Conservation (phyloP, 1,140 invertebrate species). For the Aphaenogaster ashmeadi region DNA sequence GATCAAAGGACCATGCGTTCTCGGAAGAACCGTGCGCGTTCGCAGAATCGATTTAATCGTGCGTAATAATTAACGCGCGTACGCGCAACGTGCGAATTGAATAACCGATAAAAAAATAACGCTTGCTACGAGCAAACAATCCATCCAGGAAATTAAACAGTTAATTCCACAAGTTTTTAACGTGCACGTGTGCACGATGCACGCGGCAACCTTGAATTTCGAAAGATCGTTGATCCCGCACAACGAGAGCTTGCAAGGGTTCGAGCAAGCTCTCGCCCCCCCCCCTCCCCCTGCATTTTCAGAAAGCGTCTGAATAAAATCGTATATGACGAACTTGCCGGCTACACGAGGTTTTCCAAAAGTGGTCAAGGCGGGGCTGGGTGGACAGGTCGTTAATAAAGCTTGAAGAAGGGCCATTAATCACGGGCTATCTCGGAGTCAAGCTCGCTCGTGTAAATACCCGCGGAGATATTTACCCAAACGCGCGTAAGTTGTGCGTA, state of each 20-base stretch:
- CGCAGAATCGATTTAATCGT: slow-evolving; percentile 35
- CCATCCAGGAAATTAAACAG: neutral
- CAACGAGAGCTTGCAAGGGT: neutral
- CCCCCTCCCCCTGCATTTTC: neutral
- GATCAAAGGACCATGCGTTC: slow-evolving; percentile 20
- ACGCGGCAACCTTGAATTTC: neutral
- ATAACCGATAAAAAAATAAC: slow-evolving; percentile 9
- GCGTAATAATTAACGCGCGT: slow-evolving; percentile 19
- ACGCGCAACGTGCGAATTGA: neutral
- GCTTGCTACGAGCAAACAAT: neutral
- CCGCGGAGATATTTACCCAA: slow-evolving; percentile 77
- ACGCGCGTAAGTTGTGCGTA: slow-evolving; percentile 71
- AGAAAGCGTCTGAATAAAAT: slow-evolving; percentile 58
- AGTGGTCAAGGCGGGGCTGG: slow-evolving; percentile 51
- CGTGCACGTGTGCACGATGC: neutral
- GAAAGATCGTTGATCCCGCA: neutral
- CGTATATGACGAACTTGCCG: slow-evolving; percentile 34
- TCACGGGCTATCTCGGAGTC: slow-evolving; percentile 79
- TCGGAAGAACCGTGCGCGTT: slow-evolving; percentile 16
- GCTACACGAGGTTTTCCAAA: slow-evolving; percentile 61
- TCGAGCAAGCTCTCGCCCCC: neutral
- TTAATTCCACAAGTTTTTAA: neutral
- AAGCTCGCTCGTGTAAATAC: slow-evolving; percentile 79
- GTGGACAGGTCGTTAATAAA: slow-evolving; percentile 81
- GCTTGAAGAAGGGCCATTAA: slow-evolving; percentile 82